Conservation (phyloP, 2,797 vertebrate genomes). For the Falco cherrug region DNA sequence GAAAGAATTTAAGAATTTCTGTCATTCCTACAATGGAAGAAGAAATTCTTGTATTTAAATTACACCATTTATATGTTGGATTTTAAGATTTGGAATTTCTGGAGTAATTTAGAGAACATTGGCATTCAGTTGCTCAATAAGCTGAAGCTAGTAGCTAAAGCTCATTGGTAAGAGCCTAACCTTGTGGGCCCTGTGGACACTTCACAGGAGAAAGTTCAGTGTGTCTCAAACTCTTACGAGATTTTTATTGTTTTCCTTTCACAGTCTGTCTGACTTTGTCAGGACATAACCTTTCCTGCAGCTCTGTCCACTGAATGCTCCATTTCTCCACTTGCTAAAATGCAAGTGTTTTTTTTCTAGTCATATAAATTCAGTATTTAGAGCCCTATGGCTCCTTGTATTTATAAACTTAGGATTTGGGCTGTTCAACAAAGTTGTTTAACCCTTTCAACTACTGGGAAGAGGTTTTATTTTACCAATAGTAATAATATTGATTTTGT, state of each 20-base stretch:
- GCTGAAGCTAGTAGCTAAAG: not conserved
- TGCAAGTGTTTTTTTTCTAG: not conserved
- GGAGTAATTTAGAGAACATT: not conserved
- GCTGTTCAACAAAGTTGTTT: not conserved
- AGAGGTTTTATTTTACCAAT: not conserved
- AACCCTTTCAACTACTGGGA: not conserved
- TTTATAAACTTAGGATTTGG: not conserved
- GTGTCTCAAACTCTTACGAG: not conserved
- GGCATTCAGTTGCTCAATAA: not conserved
- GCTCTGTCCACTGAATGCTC: not conserved
- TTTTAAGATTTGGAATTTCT: not conserved
- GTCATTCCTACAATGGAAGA: not conserved
- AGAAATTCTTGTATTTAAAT: not conserved
- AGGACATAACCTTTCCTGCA: not conserved
- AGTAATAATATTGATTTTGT: not conserved
- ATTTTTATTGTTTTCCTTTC: not conserved
- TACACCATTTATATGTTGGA: not conserved
- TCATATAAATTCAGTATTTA: not conserved
- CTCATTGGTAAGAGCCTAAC: not conserved
- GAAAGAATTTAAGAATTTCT: not conserved
- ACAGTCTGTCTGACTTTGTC: not conserved
- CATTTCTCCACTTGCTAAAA: not conserved
- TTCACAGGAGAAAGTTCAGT: not conserved
- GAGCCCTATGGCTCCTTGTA: not conserved
- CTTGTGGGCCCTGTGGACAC: not conserved